phyloP scores from a whole-genome alignment of 2,888 invertebrate genomes.

The Watsonalla cultraria region DNA sequence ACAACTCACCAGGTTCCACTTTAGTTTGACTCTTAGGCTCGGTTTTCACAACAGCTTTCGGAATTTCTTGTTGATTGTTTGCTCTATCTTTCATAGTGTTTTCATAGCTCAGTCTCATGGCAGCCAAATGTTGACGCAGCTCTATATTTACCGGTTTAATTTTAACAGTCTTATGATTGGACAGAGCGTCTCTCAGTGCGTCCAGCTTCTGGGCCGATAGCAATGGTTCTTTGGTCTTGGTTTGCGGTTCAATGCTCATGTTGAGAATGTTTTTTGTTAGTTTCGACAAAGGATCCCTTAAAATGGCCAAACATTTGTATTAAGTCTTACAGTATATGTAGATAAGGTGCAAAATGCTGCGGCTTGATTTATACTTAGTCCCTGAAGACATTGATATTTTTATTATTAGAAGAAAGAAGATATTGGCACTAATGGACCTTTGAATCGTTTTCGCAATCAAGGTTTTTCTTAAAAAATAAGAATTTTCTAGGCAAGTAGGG shows the following conservation, averaged over 20 bases:
- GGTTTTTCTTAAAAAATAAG: no score
- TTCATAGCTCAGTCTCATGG: conserved; percentile 54
- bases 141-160: conserved; percentile 73
- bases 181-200: conserved; percentile 69
- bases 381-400: no score
- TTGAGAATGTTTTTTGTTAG: conserved; percentile 73
- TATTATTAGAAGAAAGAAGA: no score
- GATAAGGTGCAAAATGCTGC: no score
- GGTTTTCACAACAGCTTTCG: conserved; percentile 10
- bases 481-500: no score
- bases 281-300: conserved; percentile 67
- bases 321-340: no score
- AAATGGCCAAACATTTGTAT: conserved; percentile 8
- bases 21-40: conserved; percentile 15
- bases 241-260: conserved; percentile 68
- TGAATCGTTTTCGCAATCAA: no score
- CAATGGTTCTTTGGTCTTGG: conserved; percentile 54
- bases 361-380: no score
- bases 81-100: conserved; percentile 48
- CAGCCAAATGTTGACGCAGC: conserved; percentile 54
- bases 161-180: conserved; percentile 71
- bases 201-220: conserved; percentile 71
- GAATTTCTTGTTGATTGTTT: conserved; percentile 6
- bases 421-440: no score
- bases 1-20: conserved; percentile 7